A percentile compares a stretch with the other conserved stretches of the same genome.
Conservation (phyloP, 2,797 vertebrate species). For the Halcyon leucocephala region DNA sequence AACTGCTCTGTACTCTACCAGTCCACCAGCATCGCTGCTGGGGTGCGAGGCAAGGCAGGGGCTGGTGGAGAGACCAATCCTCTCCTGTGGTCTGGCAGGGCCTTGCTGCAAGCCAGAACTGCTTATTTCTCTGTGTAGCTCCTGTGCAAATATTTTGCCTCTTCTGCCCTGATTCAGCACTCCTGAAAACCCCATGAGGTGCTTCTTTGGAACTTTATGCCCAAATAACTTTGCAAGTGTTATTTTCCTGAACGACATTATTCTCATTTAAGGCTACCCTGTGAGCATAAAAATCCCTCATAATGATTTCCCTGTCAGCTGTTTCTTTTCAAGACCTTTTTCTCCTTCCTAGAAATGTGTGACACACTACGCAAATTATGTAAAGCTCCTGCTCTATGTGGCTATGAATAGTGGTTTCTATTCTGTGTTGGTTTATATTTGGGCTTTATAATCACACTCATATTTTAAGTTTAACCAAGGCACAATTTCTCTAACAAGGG, state of each 20-base stretch:
- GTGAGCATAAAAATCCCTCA: slow-evolving; percentile 45
- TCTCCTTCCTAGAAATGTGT: slow-evolving; percentile 53
- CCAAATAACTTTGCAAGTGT: background rate
- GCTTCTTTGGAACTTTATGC: background rate
- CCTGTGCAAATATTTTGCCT: background rate
- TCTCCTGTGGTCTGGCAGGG: background rate
- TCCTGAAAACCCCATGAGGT: background rate
- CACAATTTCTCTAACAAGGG: slow-evolving; percentile 54
- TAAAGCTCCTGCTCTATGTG: slow-evolving; percentile 37
- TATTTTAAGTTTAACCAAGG: slow-evolving; percentile 67
- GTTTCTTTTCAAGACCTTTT: slow-evolving; percentile 51
- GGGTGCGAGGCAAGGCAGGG: background rate
- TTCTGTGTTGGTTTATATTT: slow-evolving; percentile 67
- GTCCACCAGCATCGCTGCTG: background rate
- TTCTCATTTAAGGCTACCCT: slow-evolving; percentile 28
- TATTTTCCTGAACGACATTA: slow-evolving; percentile 4
- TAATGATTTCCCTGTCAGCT: slow-evolving; percentile 53
- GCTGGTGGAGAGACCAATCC: background rate
- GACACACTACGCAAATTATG: slow-evolving; percentile 38
- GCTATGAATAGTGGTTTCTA: slow-evolving; percentile 63
- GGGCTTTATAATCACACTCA: slow-evolving; percentile 66
- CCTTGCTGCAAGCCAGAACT: background rate
- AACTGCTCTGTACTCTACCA: background rate
- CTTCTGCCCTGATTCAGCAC: slow-evolving; percentile 27
- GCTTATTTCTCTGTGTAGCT: background rate